A percentile compares a stretch with the other conserved stretches of the same genome.
Evolutionary conservation across 2,888 invertebrate species (phyloP).

Genomic region (Chalcosyrphus nemorum): DNA sequence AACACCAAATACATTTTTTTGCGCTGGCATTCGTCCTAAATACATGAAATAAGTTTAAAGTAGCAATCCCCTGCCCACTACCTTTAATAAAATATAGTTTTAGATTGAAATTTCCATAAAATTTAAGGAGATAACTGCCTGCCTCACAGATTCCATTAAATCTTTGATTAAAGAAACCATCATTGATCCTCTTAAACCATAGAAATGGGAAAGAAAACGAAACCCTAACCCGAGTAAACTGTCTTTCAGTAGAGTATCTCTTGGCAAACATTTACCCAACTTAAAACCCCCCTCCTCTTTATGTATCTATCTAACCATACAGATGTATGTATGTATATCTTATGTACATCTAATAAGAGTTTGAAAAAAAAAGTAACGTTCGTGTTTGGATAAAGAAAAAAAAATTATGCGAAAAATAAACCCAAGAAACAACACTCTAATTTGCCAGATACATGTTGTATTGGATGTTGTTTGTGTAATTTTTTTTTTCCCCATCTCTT

Average conservation of each 20-base stretch:
- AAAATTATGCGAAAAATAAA: not conserved
- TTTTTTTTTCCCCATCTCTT: slow-evolving; percentile 10
- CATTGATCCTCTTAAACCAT: slow-evolving; percentile 20
- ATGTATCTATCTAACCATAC: not conserved
- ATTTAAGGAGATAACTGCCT: not conserved
- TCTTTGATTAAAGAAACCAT: slow-evolving; percentile 13
- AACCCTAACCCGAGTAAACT: not conserved
- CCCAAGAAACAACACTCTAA: slow-evolving; percentile 30
- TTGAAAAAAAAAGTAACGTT: slow-evolving; percentile 8
- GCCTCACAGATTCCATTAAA: slow-evolving; percentile 10
- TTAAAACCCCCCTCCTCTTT: too few species aligned
- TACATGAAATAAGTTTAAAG: too few species aligned
- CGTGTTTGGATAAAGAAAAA: not conserved
- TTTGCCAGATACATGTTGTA: slow-evolving; percentile 33
- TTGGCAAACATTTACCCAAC: slow-evolving; percentile 9
- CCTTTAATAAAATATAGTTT: too few species aligned
- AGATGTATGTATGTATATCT: not conserved
- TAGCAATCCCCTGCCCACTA: too few species aligned
- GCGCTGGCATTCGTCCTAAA: too few species aligned
- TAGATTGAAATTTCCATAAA: not conserved
- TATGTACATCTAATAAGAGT: slow-evolving; percentile 11
- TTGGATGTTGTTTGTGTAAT: slow-evolving; percentile 25
- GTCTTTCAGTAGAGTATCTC: slow-evolving; percentile 1
- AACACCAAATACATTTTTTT: too few species aligned
- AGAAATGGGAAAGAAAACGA: not conserved